Base-by-base conservation (phyloP, 2,797 vertebrate genomes). In the Pristis pectinata region DNA sequence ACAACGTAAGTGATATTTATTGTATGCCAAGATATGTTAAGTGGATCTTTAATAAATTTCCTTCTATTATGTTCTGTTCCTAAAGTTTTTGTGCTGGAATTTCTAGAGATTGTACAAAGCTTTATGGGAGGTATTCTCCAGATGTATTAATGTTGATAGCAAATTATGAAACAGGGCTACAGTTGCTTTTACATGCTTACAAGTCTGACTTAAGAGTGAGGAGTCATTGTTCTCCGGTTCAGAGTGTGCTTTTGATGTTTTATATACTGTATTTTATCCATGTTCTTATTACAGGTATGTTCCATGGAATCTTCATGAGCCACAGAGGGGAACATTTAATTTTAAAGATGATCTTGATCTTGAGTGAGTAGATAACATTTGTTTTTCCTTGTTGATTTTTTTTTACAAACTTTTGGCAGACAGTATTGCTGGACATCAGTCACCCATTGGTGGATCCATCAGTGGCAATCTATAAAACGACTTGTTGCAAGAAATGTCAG, bases 251-350 rank as follows among this genome's bases (percentile, higher is more conserved):
- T 61, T 27, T 67, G n/a, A 15, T 91, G 37, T 22, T 91, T 91
- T 91, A 19, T 41, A 11, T 41, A 27, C 19, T 41, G 0, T 64
- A 89, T 91, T 8, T n/a, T 91, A 19, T 59, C 15, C 61, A 61
- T 89, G 15, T 67, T 83, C 11, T 56, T 83, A 30, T 82, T 96
- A 93, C 97, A 99, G 99, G 95, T 98, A 97, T 0, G 97, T 99
- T 74, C 98, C 98, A 0, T 99, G 98, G 99, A 99, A 97, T 96
- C 97, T 99, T 30, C 99, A 99, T 8, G 98, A 99, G 56, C 97
- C 97, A 37, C 96, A 97, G 95, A 98, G 97, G 96, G 97, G 96
- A 1, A 96, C 96, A 61, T 99, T 98, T 95, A 97, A 98, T 96
- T 99, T 99, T 96, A 97, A 96, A 13, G 96, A 95, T 19, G 97